phyloP scores from a whole-genome alignment of 2,113 vertebrate species.

The Xiphias gladius region DNA sequence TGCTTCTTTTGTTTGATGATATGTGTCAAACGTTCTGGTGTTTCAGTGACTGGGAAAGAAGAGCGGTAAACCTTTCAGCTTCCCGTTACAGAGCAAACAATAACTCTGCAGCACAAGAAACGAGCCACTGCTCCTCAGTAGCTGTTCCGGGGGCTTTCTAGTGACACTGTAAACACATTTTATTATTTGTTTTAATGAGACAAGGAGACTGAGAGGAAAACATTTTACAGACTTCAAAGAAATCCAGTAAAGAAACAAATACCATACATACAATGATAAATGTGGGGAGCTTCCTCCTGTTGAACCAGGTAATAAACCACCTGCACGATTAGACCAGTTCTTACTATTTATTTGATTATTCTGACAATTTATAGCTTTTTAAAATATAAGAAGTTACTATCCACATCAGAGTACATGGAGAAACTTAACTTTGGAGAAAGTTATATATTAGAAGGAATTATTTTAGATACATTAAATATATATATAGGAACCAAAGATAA shows the following conservation, averaged over 20 bases:
- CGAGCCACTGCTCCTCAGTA: neutral
- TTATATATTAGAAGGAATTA: neutral
- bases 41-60: neutral
- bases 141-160: neutral
- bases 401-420: neutral
- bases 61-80: neutral
- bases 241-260: neutral
- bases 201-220: neutral
- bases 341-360: constrained; percentile 4
- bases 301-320: neutral
- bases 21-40: neutral
- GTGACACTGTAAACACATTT: neutral
- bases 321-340: neutral
- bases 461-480: constrained; percentile 16
- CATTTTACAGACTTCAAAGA: neutral
- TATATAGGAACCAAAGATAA: neutral
- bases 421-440: neutral
- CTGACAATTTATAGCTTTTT: neutral
- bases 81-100: neutral
- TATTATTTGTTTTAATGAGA: neutral
- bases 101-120: neutral
- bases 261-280: neutral
- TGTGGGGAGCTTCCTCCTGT: too few species aligned
- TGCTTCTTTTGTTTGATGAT: neutral
- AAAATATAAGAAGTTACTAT: neutral